Base-by-base conservation (phyloP, 2,888 invertebrate genomes). In the Xanthia togata region DNA sequence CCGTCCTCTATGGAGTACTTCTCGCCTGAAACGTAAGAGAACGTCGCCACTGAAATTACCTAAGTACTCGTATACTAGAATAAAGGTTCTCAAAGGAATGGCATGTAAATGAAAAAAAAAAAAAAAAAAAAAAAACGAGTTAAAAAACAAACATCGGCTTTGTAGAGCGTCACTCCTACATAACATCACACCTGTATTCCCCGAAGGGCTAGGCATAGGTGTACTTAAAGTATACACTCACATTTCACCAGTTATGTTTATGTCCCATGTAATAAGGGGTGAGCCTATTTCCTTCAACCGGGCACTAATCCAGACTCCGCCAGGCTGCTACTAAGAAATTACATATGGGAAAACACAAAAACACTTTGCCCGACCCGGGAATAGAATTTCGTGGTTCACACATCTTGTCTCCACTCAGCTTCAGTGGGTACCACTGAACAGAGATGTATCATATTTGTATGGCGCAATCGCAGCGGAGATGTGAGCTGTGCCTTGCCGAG, bases 1-100 rank as follows among this genome's bases (percentile, higher is more conserved):
- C 83, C 86, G 20, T 82, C 55, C 6, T 76, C 73, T 35, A 75
- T 70, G 4, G 72, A 70, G 67, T 81, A 86, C 57, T 78, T 86
- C 0, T 57, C 11, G 23, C 14, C 85, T 85, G 73, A 44, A 83
- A 78, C 17, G 60, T 35, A 47, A 78, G 5, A 35, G 23, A 44
- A 44, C 11, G 17, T 35, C 11, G 9, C 6, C 12, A 17, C 11
- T 76, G 6, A 31, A 57, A 70, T 44, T 23, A 50, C 4, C 23
- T 23, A 0, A 31, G 31, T n/a, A n/a, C n/a, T n/a, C 47, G 20
- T 65, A 44, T 31, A 31, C 20, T 67, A 23, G 47, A 35, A 67
- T 2, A 5, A 50, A 17, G 35, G 4, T 47, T 5, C 41, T 11
- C 41, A 26, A 64, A 17, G 0, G 20, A 1, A 65, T 20, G 20